phyloP scores from a whole-genome alignment of 53 echinoderm and acorn worm species.

The Crossaster papposus region DNA sequence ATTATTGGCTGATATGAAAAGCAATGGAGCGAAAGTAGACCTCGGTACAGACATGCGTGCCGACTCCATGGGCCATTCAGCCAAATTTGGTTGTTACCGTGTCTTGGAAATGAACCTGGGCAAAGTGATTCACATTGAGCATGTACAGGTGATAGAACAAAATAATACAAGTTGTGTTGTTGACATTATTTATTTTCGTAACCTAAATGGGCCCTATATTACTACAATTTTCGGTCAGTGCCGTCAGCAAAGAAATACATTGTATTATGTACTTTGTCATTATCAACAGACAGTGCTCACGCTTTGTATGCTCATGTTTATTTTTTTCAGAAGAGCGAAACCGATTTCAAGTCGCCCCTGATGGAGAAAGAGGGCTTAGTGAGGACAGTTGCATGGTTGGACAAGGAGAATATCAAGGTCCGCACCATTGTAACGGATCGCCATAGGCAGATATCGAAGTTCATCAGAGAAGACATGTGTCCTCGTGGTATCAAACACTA shows the following conservation, averaged over 20 bases:
- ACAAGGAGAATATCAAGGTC: conserved; percentile 21
- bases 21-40: background rate
- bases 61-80: conserved; percentile 16
- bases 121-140: conserved; percentile 24
- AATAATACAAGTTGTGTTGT: no score
- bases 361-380: conserved; percentile 50
- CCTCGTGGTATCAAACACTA: conserved; percentile 38
- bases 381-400: conserved; percentile 11
- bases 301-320: background rate
- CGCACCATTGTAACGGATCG: conserved; percentile 45
- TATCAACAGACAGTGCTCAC: background rate
- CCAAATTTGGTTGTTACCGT: conserved; percentile 29
- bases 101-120: conserved; percentile 11
- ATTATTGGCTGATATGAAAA: conserved; percentile 14
- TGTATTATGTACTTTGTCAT: background rate
- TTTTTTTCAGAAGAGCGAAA: conserved; percentile 16
- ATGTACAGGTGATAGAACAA: background rate
- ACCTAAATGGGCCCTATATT: background rate
- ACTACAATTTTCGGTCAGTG: background rate
- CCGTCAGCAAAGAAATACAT: background rate
- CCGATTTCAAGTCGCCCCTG: conserved; percentile 36
- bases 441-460: conserved; percentile 43
- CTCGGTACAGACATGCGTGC: conserved; percentile 31
- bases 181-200: no score
- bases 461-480: conserved; percentile 44